Evolutionary conservation across 1,140 invertebrate genomes (phyloP).

Genomic region (Octopus sinensis): DNA sequence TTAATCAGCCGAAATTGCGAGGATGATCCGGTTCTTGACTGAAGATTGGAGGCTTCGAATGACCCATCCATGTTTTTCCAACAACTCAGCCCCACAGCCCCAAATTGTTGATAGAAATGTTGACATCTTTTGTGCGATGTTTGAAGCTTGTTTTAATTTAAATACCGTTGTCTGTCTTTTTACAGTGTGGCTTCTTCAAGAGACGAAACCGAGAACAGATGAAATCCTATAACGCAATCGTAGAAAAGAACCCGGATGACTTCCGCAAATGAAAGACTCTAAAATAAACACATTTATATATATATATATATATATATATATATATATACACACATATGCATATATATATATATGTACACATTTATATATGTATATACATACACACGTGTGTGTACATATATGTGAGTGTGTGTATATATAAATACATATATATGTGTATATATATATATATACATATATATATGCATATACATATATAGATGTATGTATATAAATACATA

Average conservation of each 20-base stretch:
- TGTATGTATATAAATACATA: no score
- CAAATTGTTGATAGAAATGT: background rate
- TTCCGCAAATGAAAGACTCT: no score
- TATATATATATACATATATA: no score
- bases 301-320: no score
- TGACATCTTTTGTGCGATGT: background rate
- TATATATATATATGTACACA: no score
- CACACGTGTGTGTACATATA: no score
- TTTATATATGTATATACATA: no score
- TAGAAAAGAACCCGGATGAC: slow-evolving; percentile 32
- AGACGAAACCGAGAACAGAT: slow-evolving; percentile 22
- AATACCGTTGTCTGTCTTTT: slow-evolving; percentile 10
- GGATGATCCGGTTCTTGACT: background rate
- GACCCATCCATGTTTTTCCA: background rate
- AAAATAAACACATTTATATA: no score
- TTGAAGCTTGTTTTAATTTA: background rate
- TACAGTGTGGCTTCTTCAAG: slow-evolving; percentile 29
- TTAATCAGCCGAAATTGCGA: background rate
- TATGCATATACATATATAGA: no score
- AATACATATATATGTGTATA: no score
- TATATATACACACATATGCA: no score
- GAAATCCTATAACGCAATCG: slow-evolving; percentile 25
- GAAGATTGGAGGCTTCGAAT: background rate
- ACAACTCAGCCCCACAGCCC: background rate
- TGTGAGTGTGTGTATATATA: no score